A percentile compares a stretch with the other conserved stretches of the same genome.
phyloP scores from a whole-genome alignment of 2,113 vertebrate genomes.

The Phrynosoma platyrhinos region DNA sequence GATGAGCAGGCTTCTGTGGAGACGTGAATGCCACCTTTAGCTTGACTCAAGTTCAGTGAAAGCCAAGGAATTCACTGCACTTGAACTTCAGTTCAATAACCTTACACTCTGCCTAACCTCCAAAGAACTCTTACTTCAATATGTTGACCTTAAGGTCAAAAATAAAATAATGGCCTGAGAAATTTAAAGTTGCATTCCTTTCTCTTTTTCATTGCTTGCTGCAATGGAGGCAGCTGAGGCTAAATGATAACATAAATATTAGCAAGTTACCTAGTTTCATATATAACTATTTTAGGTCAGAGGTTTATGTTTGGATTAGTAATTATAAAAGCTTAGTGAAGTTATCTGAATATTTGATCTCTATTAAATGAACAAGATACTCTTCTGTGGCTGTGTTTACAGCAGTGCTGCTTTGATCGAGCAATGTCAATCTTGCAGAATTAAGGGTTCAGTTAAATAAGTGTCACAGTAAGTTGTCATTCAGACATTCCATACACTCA shows the following conservation, averaged over 20 bases:
- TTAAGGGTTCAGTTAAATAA: constrained; percentile 23
- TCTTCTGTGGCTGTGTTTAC: not conserved
- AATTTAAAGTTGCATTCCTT: not conserved
- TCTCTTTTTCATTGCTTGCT: not conserved
- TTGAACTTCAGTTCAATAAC: not conserved
- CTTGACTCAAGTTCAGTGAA: not conserved
- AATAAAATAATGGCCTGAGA: not conserved
- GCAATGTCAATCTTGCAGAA: not conserved
- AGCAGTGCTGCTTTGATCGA: constrained; percentile 7
- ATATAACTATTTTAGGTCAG: not conserved
- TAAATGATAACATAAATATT: not conserved
- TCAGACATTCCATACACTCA: constrained; percentile 1
- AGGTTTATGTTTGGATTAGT: not conserved
- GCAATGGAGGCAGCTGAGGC: not conserved
- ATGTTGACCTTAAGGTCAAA: not conserved
- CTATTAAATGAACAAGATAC: not conserved
- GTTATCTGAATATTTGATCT: not conserved
- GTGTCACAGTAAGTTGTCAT: not conserved
- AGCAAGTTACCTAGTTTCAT: not conserved
- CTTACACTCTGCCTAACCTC: not conserved
- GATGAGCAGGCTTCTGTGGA: not conserved
- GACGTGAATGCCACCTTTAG: not conserved
- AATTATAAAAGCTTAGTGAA: constrained; percentile 13
- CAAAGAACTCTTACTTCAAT: not conserved
- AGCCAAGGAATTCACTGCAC: not conserved